phyloP scores from a whole-genome alignment of 92 coral and sea anemone genomes.

The Porites divaricata region DNA sequence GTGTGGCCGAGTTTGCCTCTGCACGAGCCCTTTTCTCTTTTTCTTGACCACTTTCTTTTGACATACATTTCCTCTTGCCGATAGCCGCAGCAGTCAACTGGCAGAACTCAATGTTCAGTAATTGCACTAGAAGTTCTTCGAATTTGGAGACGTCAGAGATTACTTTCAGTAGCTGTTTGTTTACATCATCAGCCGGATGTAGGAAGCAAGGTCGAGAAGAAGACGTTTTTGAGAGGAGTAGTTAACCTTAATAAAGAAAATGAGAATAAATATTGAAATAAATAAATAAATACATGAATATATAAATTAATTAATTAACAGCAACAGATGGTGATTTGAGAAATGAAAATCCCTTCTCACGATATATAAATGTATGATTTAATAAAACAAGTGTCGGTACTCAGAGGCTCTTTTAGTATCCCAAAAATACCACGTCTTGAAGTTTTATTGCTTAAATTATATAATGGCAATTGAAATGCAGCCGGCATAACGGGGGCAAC shows the following conservation, averaged over 20 bases:
- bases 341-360: too few species aligned
- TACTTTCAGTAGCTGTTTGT: constrained; percentile 27
- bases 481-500: too few species aligned
- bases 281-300: too few species aligned
- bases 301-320: too few species aligned
- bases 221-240: constrained; percentile 37
- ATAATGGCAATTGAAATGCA: too few species aligned
- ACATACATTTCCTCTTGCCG: not conserved
- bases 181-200: constrained; percentile 42
- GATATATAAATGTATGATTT: too few species aligned
- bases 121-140: not conserved
- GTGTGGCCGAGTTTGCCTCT: constrained; percentile 9
- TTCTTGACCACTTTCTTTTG: not conserved
- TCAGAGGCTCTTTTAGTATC: too few species aligned
- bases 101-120: constrained; percentile 17
- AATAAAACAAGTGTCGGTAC: too few species aligned
- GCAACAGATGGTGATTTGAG: too few species aligned
- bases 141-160: constrained; percentile 31
- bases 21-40: constrained; percentile 6
- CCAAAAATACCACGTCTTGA: too few species aligned
- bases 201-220: constrained; percentile 42
- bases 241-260: constrained; percentile 20
- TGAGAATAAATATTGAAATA: too few species aligned
- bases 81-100: not conserved
- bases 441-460: too few species aligned